Conservation (phyloP, 2,888 invertebrate species). For the Apodemia duryi region DNA sequence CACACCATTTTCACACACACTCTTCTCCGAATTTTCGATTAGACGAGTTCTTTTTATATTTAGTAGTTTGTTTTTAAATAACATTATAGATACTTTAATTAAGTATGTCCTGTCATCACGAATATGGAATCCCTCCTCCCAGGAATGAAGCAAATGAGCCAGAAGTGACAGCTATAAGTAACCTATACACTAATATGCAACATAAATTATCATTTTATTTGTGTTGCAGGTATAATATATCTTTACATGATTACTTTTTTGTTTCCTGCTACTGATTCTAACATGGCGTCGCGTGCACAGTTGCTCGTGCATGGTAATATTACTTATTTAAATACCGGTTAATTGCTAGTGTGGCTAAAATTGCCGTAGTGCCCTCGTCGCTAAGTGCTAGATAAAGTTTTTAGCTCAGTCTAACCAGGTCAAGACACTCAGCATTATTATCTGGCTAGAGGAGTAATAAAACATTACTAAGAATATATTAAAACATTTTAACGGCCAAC, state of each 20-base stretch:
- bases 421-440: slow-evolving; percentile 4
- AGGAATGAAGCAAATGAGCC: no score
- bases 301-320: slow-evolving; percentile 58
- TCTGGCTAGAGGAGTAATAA: slow-evolving; percentile 6
- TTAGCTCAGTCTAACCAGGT: slow-evolving; percentile 15
- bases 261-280: slow-evolving; percentile 45
- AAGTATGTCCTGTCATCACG: no score
- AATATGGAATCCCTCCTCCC: no score
- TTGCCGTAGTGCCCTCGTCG: slow-evolving; percentile 21
- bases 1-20: no score
- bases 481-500: neutral
- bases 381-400: slow-evolving; percentile 18
- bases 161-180: no score
- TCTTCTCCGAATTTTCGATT: no score
- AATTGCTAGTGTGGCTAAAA: slow-evolving; percentile 23
- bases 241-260: slow-evolving; percentile 26
- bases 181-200: no score
- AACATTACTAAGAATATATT: neutral
- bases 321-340: slow-evolving; percentile 24
- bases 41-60: no score
- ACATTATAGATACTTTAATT: no score
- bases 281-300: slow-evolving; percentile 48
- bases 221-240: no score
- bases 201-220: no score
- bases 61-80: no score